Base-by-base conservation (phyloP, 2,888 invertebrate genomes). In the Polymixis flavicincta region DNA sequence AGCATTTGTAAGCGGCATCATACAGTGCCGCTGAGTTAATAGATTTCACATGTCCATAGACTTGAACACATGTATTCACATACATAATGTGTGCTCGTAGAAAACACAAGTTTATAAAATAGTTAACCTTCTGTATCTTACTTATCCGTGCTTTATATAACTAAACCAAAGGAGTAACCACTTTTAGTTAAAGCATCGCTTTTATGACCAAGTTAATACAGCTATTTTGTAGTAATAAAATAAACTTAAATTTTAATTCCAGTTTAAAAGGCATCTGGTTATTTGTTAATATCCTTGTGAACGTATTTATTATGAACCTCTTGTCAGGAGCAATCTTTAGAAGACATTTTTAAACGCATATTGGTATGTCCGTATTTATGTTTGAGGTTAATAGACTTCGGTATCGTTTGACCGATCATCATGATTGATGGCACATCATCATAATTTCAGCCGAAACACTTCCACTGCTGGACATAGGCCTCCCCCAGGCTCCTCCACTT, bases 131-230 rank as follows among this genome's bases (percentile, higher is more conserved):
- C 76, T 81, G 71, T 42, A 17, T 32, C 11, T 64, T 32, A 48
- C 8, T 71, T 48, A 54, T 70, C 37, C 19, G 8, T 76, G 63
- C 22, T 54, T 72, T 83, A 78, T 84, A 85, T 80, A 83, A 85
- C 71, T 54, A 83, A 85, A 89, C 80, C 78, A 69, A 84, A 84
- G 76, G 80, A 87, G 85, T 87, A 86, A 89, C 74, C 66, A 81
- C 78, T 80, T 86, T 69, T 78, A 82, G 81, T 82, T 60, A 74
- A 73, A 80, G 75, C 74, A 81, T 81, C 48, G 74, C 54, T 83
- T 86, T 87, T 86, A 87, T 74, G 84, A 72, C 60, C 63, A 59
- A 74, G 65, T 70, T 67, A 66, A 55, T 64, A 66, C 65, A 60
- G 14, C 48, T 55, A 45, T 70, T 71, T 76, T 74, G 52, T 75